Evolutionary conservation across 2,888 invertebrate species (phyloP), one percentile per base, ranked within the genome.

Genomic region (Apeira syringaria): DNA sequence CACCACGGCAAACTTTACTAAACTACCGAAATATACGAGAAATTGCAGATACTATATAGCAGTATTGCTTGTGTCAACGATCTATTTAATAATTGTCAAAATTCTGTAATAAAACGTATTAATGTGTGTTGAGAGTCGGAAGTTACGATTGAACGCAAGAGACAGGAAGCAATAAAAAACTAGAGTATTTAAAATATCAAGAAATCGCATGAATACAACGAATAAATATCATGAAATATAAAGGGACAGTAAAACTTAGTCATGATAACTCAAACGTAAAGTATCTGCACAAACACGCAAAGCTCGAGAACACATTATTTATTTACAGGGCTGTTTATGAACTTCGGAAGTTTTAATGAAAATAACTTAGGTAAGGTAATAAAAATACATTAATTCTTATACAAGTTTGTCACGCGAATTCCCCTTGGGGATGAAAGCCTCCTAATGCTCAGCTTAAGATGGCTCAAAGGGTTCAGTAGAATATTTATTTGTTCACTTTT

Each of bases 311-410:
- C 56, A 68, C 63, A 74, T 77, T 77, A 77, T 80, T 80, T 79
- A 82, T 80, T 78, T 69, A 76, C 68, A 64, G 56, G 54, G 52
- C 67, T 68, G 74, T 79, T 80, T 79, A 76, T 74, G 77, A 80
- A 80, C 69, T 82, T 80, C 60, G 68, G 60, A 80, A 83, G 70
- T 80, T 78, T 78, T 80, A 81, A 81, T 75, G 73, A 76, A 77
- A 75, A 76, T 77, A 78, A 80, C 69, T 78, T 68, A 61, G 61
- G 56, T 36, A 47, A 51, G 64, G 72, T 68, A 74, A 80, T 82
- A 78, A 78, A 80, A 80, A 70, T 70, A 73, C 68, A 76, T 82
- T 80, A 76, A 78, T 74, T 70, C 67, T 74, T 64, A 85, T 77
- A 74, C 52, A 68, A 62, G 56, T 69, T 74, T 64, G 79, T 77